A percentile compares a stretch with the other conserved stretches of the same genome.
These are phyloP conservation scores for Stenchaetothrips biformis DNA, from an alignment of 2,888 invertebrate genomes.

Conservation along the genomic window DNA sequence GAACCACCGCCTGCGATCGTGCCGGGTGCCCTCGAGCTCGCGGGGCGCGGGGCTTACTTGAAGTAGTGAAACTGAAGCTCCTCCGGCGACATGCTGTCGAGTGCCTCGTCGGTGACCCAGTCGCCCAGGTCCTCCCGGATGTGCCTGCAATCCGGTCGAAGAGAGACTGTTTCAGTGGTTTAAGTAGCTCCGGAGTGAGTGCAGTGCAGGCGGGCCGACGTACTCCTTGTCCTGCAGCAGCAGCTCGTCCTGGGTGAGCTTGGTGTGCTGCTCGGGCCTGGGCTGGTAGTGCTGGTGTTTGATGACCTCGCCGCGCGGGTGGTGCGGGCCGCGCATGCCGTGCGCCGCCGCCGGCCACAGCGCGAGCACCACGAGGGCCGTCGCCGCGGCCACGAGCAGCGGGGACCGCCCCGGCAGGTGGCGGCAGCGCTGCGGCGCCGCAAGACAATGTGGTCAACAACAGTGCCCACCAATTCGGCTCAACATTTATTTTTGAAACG, in stretches of 20 bases:
- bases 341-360: conserved; percentile 38
- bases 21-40: background rate
- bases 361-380: conserved; percentile 26
- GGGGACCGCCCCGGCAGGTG: background rate
- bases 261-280: conserved; percentile 45
- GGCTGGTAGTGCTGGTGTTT: conserved; percentile 57
- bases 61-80: conserved; percentile 83
- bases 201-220: conserved; percentile 39
- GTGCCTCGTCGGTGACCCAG: conserved; percentile 55
- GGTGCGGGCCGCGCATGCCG: conserved; percentile 55
- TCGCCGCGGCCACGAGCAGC: conserved; percentile 16
- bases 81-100: conserved; percentile 73
- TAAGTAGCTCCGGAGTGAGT: too few species aligned
- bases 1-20: background rate
- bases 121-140: conserved; percentile 70
- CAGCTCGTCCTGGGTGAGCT: conserved; percentile 64
- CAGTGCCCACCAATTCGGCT: background rate
- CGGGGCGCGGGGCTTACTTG: conserved; percentile 47
- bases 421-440: background rate
- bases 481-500: background rate
- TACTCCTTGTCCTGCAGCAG: conserved; percentile 72
- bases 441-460: background rate
- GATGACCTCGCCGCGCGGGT: conserved; percentile 47
- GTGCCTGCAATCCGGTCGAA: conserved; percentile 54
- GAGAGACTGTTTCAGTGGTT: background rate